A percentile compares a stretch with the other conserved stretches of the same genome.
phyloP scores from a whole-genome alignment of 2,797 vertebrate genomes.

The Loris lydekkerianus region DNA sequence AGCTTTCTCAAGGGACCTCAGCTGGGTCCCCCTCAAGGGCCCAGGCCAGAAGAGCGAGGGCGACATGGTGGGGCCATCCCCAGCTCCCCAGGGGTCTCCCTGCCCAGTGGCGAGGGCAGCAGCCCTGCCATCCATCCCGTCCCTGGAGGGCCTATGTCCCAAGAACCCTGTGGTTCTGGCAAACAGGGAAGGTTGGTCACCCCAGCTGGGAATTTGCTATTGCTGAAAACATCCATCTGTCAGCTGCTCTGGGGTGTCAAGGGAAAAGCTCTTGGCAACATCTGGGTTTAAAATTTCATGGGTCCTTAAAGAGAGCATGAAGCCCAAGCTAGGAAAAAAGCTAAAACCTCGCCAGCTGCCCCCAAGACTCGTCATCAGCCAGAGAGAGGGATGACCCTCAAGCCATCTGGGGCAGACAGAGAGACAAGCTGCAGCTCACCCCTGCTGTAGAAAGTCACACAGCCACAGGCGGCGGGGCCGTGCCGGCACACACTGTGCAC shows the following conservation, averaged over 20 bases:
- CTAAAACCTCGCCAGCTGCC: no score
- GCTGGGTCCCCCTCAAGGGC: background rate
- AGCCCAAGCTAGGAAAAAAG: background rate
- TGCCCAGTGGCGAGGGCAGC: background rate
- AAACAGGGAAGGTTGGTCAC: background rate
- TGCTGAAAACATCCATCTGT: background rate
- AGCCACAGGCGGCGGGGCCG: fast-evolving
- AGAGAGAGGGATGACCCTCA: fast-evolving
- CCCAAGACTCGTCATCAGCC: background rate
- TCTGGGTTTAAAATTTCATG: background rate
- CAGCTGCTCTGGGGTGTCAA: background rate
- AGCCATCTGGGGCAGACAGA: fast-evolving
- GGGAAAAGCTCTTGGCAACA: background rate
- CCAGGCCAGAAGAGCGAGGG: background rate
- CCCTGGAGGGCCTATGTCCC: background rate
- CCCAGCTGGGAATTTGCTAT: background rate
- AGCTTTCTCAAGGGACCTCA: fast-evolving
- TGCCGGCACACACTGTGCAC: fast-evolving
- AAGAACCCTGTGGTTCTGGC: background rate
- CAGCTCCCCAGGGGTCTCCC: background rate
- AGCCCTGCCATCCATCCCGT: background rate
- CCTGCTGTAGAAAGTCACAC: fast-evolving
- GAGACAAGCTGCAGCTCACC: no score
- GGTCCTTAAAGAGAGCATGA: background rate
- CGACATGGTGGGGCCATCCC: fast-evolving